Percentiles rank a stretch among this genome's conserved stretches.
Conservation (phyloP, 2,888 invertebrate genomes). For the Spialia ferax region DNA sequence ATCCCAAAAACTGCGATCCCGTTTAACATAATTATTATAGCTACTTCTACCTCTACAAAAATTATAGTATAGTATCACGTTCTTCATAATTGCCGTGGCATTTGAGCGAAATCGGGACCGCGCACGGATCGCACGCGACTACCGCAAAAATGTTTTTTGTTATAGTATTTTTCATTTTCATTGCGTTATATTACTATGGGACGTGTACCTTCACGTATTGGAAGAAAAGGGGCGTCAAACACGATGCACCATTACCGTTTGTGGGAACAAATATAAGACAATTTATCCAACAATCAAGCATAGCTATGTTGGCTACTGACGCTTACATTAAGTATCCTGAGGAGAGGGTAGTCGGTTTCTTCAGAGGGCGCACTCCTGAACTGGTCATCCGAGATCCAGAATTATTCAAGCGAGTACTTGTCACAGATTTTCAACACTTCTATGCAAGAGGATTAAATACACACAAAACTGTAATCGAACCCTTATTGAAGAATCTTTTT, state of each 20-base stretch:
- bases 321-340: constrained; percentile 68
- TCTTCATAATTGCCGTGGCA: constrained; percentile 7
- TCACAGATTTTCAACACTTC: constrained; percentile 70
- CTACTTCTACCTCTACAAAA: constrained; percentile 3
- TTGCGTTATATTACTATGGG: constrained; percentile 63
- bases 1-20: neutral
- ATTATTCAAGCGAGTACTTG: constrained; percentile 68
- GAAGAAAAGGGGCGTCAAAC: constrained; percentile 69
- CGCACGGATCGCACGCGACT: neutral
- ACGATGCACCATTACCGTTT: constrained; percentile 67
- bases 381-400: constrained; percentile 73
- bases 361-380: constrained; percentile 64
- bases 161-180: constrained; percentile 52
- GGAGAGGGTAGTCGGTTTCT: constrained; percentile 75
- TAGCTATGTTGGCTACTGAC: constrained; percentile 69
- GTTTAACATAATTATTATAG: neutral
- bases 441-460: constrained; percentile 68
- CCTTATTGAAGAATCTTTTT: constrained; percentile 71
- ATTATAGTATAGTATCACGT: neutral
- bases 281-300: constrained; percentile 64
- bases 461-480: constrained; percentile 69
- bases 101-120: neutral
- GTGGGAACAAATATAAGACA: constrained; percentile 68
- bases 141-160: constrained; percentile 54
- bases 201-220: constrained; percentile 68